Percentiles rank a stretch among this genome's conserved stretches.
Conservation (phyloP, 2,888 invertebrate species). For the Yponomeuta plumbellus region DNA sequence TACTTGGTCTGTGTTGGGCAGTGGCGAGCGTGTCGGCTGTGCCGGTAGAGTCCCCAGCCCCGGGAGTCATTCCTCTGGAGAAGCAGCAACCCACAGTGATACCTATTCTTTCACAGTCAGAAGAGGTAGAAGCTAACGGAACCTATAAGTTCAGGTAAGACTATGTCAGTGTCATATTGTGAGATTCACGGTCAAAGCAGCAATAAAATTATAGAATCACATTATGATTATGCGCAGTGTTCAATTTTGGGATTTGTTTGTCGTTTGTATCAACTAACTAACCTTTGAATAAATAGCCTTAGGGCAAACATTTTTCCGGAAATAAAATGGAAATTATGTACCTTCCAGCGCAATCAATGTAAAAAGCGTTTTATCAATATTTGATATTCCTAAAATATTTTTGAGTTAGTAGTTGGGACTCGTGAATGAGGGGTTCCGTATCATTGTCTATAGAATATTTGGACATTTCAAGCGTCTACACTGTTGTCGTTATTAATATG, state of each 20-base stretch:
- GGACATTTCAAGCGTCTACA: no score
- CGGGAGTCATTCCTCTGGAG: conserved; percentile 45
- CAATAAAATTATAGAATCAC: background rate
- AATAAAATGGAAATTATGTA: no score
- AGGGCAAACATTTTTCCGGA: no score
- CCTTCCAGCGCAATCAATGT: no score
- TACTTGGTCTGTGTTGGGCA: conserved; percentile 18
- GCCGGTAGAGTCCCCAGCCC: conserved; percentile 32
- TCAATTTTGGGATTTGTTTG: background rate
- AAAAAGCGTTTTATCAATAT: no score
- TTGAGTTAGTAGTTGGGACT: no score
- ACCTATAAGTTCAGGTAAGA: conserved; percentile 70
- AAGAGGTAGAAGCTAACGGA: conserved; percentile 69
- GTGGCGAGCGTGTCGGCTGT: conserved; percentile 42
- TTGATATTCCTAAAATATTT: no score
- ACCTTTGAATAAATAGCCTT: no score
- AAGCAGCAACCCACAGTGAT: conserved; percentile 58
- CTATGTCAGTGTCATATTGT: background rate
- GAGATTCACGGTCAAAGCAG: background rate
- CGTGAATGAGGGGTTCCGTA: no score
- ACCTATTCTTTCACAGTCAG: conserved; percentile 71
- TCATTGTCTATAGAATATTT: no score
- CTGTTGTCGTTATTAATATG: no score
- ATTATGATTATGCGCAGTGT: background rate
- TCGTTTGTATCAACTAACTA: no score